Percentiles rank a stretch among this genome's conserved stretches.
Conservation (phyloP, 2,888 invertebrate genomes). For the Agrenia bidenticulata region DNA sequence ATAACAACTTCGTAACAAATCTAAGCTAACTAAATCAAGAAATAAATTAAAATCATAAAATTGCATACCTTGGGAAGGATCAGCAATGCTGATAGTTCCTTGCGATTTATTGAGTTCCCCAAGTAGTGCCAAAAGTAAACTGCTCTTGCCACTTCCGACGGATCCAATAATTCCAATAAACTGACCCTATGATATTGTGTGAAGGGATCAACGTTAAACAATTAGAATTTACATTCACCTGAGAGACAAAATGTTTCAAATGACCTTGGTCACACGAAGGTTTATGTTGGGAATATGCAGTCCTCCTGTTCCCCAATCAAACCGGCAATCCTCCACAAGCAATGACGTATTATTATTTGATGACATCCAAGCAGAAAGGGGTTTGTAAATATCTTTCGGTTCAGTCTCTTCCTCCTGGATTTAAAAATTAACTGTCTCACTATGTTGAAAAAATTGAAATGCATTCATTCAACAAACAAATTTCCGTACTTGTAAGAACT, state of each 20-base stretch:
- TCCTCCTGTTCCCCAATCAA: conserved; percentile 29
- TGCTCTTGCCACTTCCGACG: conserved; percentile 89
- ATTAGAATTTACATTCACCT: background rate
- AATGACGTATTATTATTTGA: conserved; percentile 2
- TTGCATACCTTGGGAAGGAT: conserved; percentile 54
- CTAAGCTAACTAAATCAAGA: too few relatives aligned
- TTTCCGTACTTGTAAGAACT: conserved; percentile 69
- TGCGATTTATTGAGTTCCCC: conserved; percentile 74
- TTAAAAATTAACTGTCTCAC: too few relatives aligned
- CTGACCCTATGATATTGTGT: conserved; percentile 70
- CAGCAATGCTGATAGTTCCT: conserved; percentile 70
- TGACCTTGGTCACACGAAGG: conserved; percentile 55
- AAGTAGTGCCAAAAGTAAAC: conserved; percentile 77
- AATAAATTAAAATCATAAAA: too few relatives aligned
- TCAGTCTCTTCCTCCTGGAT: conserved; percentile 39
- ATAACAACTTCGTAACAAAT: background rate
- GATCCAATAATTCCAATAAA: conserved; percentile 83
- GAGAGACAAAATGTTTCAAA: too few relatives aligned
- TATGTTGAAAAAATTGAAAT: background rate
- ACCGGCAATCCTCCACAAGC: conserved; percentile 15
- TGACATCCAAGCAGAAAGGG: background rate
- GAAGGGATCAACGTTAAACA: conserved; percentile 5
- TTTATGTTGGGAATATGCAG: conserved; percentile 55
- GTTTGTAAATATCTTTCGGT: conserved; percentile 13
- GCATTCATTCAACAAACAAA: background rate